These are phyloP conservation scores for Moxostoma hubbsi DNA, from an alignment of 2,797 vertebrate species.

Conservation along the genomic window DNA sequence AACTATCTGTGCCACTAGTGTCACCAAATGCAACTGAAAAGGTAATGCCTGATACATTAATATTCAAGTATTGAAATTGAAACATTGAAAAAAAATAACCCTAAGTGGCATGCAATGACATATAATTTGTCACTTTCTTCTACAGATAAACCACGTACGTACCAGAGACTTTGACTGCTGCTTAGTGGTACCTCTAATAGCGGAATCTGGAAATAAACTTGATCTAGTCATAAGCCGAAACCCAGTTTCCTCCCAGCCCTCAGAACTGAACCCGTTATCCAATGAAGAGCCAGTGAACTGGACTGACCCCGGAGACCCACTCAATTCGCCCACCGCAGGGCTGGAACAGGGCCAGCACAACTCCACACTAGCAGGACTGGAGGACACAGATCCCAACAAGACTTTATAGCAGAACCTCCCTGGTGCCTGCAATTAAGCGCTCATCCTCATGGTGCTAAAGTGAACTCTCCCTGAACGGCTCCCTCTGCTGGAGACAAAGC, in stretches of 20 bases:
- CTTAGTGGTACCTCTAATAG: constrained; percentile 95
- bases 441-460: constrained; percentile 81
- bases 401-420: constrained; percentile 81
- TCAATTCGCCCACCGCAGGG: constrained; percentile 62
- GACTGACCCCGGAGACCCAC: constrained; percentile 70
- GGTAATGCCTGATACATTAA: no score
- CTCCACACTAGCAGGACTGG: constrained; percentile 63
- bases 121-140: neutral
- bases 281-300: constrained; percentile 71
- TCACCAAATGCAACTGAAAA: no score
- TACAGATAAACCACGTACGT: constrained; percentile 94
- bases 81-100: no score
- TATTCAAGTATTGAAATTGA: no score
- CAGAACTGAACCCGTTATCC: constrained; percentile 67
- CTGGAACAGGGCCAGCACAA: constrained; percentile 50
- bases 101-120: constrained; percentile 10
- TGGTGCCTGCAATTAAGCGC: constrained; percentile 47
- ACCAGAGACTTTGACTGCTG: constrained; percentile 99
- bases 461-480: constrained; percentile 24
- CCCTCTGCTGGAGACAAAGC: constrained; percentile 65
- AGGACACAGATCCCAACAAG: constrained; percentile 82
- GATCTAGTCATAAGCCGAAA: constrained; percentile 97
- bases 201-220: constrained; percentile 93
- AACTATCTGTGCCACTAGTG: no score
- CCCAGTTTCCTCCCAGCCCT: constrained; percentile 78